phyloP scores from a whole-genome alignment of 1,140 invertebrate genomes.

The Saxidomus purpurata region DNA sequence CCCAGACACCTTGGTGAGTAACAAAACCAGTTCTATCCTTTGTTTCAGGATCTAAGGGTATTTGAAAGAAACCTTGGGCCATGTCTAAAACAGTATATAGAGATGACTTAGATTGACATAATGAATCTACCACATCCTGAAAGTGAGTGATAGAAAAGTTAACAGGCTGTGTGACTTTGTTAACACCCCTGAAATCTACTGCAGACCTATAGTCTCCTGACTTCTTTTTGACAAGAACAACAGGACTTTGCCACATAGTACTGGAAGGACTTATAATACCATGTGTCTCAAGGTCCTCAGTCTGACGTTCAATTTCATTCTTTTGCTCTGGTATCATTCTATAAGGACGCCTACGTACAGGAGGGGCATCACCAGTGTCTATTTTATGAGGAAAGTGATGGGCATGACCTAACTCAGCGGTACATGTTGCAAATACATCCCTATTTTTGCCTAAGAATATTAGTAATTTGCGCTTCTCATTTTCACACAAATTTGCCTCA shows the following conservation, averaged over 20 bases:
- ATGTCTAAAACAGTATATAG: conserved; percentile 64
- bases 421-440: conserved; percentile 66
- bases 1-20: conserved; percentile 20
- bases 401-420: conserved; percentile 62
- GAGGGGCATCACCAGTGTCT: conserved; percentile 56
- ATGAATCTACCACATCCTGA: conserved; percentile 44
- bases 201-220: conserved; percentile 67
- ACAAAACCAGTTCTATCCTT: conserved; percentile 61
- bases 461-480: conserved; percentile 29
- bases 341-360: conserved; percentile 52
- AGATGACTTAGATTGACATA: conserved; percentile 19
- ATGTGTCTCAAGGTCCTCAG: conserved; percentile 41
- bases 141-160: conserved; percentile 48
- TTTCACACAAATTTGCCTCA: conserved; percentile 13
- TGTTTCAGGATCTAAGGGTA: conserved; percentile 58
- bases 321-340: conserved; percentile 25
- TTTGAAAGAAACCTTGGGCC: conserved; percentile 67
- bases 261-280: conserved; percentile 33
- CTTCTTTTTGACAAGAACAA: conserved; percentile 68
- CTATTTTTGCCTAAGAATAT: conserved; percentile 57
- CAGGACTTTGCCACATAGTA: conserved; percentile 66
- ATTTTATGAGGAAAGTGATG: conserved; percentile 54
- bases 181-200: conserved; percentile 57
- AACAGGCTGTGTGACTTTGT: conserved; percentile 52
- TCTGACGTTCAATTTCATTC: conserved; percentile 59